phyloP scores from a whole-genome alignment of 1,140 invertebrate genomes.

The Aporrectodea caliginosa region DNA sequence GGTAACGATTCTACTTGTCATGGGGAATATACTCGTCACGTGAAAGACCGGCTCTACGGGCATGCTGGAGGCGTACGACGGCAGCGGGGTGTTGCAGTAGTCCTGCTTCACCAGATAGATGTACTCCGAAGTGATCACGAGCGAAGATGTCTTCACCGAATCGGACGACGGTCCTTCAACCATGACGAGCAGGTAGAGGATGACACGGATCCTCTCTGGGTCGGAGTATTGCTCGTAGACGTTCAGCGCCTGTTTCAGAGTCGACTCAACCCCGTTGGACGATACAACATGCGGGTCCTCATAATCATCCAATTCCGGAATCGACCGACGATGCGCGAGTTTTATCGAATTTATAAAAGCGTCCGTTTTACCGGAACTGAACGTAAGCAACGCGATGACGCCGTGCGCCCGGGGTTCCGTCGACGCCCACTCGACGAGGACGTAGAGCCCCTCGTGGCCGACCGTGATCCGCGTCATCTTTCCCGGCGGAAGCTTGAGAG shows the following conservation, averaged over 20 bases:
- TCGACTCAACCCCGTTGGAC: slow-evolving; percentile 2
- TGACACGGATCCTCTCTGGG: not conserved
- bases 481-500: slow-evolving; percentile 37
- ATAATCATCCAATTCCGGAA: slow-evolving; percentile 26
- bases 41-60: slow-evolving; percentile 36
- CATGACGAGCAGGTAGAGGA: slow-evolving; percentile 27
- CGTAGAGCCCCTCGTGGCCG: slow-evolving; percentile 44
- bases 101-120: slow-evolving; percentile 42
- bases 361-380: slow-evolving; percentile 40
- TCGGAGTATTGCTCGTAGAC: slow-evolving; percentile 2
- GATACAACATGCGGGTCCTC: slow-evolving; percentile 28
- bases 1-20: slow-evolving; percentile 44
- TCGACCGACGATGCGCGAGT: slow-evolving; percentile 17
- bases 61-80: slow-evolving; percentile 38
- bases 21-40: slow-evolving; percentile 39
- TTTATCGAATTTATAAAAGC: slow-evolving; percentile 36
- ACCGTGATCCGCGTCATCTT: slow-evolving; percentile 48
- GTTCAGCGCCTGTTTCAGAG: slow-evolving; percentile 18
- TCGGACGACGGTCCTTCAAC: not conserved
- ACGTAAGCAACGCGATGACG: slow-evolving; percentile 44
- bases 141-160: slow-evolving; percentile 23
- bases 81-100: slow-evolving; percentile 43
- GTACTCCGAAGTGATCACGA: slow-evolving; percentile 45
- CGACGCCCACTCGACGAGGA: slow-evolving; percentile 49
- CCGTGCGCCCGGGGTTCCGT: slow-evolving; percentile 40